Base-by-base conservation (phyloP, 2,888 invertebrate species). In the Pogonocherus hispidulus region DNA sequence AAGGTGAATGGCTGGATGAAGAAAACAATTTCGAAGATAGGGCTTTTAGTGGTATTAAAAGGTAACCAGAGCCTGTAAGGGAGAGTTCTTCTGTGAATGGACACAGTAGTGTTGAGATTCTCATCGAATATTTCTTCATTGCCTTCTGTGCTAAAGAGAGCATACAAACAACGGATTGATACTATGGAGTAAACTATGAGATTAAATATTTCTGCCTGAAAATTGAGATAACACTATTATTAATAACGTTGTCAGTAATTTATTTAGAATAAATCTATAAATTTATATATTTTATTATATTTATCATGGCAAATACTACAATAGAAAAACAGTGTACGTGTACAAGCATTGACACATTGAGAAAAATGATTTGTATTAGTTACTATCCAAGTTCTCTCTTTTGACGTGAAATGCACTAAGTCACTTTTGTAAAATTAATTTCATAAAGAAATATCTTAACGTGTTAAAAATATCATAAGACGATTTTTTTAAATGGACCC, bases 61-160 rank as follows among this genome's bases (percentile, higher is more conserved):
- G 71, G 68, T n/a, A 44, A 27, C 65, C 66, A 71, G 3, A 68
- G 49, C 16, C 32, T 57, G 27, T 66, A 68, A 3, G 71, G 68
- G 46, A 71, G 55, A 16, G 54, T 44, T 52, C 62, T 63, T 16
- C 16, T 27, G 32, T 71, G 59, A 11, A 44, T 49, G 1, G 47
- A 20, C 4, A 32, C 22, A 0, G 67, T 71, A 14, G 41, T 46
- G 27, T 57, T 57, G 19, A 46, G 16, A 0, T 16, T n/a, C 19
- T 14, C 44, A 27, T 57, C 46, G 9, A 14, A 16, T 14, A 14
- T 8, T 57, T 57, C 57, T 16, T 41, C 46, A 16, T 57, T 6
- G 8, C 1, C n/a, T 23, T 37, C 57, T 16, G 19, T 44, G 44
- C 37, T 37, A 16, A 46, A 57, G 3, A 57, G 0, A 9, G 57